Evolutionary conservation across 2,888 invertebrate genomes (phyloP), one percentile per base, ranked within the genome.

Genomic region (Ceramica pisi): DNA sequence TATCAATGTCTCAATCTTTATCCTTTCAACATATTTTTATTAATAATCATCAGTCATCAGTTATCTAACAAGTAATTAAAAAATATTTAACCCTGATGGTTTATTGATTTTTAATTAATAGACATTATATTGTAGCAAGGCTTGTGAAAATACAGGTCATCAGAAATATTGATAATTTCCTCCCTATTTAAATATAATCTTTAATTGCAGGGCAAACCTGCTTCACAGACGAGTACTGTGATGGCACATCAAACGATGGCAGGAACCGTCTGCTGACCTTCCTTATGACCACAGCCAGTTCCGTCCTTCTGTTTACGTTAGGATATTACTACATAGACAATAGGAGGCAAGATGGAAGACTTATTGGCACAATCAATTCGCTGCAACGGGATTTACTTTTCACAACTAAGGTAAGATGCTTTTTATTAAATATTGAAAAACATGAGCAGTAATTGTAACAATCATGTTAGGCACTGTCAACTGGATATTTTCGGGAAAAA

Each of bases 291-390:
- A 97, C 98, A n/a, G 97, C 98, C 5, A 92, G 97, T n/a, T 97
- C 98, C 0, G 97, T 97, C 0, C 94, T 98, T 10, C 91, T 98
- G 63, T 98, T 98, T 88, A 97, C 97, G 23, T 96, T 98, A 73
- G 98, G 98, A 31, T 98, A 98, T 92, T 97, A 98, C 90, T 97
- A 97, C 84, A 97, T 98, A 77, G 98, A 98, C 92, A 98, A 97
- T 88, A 97, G 96, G 86, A 97, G 97, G 80, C 97, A 97, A 86
- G 98, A 98, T 88, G 96, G 97, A 61, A 96, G 97, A 65, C 95
- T 98, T 44, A 97, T 98, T 68, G 97, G 97, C 0, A 97, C 90
- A 91, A 97, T 95, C 90, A 97, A 96, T 93, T 95, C 93, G 72
- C 81, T 96, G 53, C 96, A 96, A 75, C 91, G 96, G 51, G 96